These are phyloP conservation scores for Genyomyrus donnyi DNA, from an alignment of 2,113 vertebrate species.

Conservation along the genomic window DNA sequence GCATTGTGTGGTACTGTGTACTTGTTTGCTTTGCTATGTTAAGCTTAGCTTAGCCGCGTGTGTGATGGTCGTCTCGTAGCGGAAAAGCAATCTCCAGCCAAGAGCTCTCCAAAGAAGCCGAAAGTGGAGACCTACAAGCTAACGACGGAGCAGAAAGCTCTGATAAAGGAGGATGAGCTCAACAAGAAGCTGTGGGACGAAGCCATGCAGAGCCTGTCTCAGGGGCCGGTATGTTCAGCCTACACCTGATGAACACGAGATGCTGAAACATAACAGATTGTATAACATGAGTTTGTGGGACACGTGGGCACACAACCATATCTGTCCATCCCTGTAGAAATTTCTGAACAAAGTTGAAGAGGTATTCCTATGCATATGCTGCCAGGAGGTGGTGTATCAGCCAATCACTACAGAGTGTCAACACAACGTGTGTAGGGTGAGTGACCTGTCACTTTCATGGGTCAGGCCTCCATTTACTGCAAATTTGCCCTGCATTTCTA, in stretches of 20 bases:
- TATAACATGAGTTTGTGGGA: not conserved
- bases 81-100: constrained; percentile 50
- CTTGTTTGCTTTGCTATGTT: not conserved
- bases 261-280: too few relatives aligned
- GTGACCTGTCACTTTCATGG: constrained; percentile 19
- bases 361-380: constrained; percentile 89
- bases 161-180: constrained; percentile 76
- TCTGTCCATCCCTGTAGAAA: constrained; percentile 53
- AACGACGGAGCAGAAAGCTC: constrained; percentile 70
- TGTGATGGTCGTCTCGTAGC: constrained; percentile 14
- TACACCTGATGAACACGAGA: not conserved
- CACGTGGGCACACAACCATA: not conserved
- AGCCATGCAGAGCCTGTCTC: constrained; percentile 74
- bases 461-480: not conserved
- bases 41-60: not conserved
- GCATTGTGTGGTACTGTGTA: not conserved
- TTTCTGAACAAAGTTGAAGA: constrained; percentile 90
- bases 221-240: constrained; percentile 67
- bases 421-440: constrained; percentile 93
- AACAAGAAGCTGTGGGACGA: constrained; percentile 91
- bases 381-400: constrained; percentile 87
- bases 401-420: constrained; percentile 89
- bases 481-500: not conserved
- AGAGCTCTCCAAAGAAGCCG: constrained; percentile 68
- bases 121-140: constrained; percentile 84